Evolutionary conservation across 2,888 invertebrate species (phyloP), one percentile per base, ranked within the genome.

Genomic region (Polyommatus icarus): DNA sequence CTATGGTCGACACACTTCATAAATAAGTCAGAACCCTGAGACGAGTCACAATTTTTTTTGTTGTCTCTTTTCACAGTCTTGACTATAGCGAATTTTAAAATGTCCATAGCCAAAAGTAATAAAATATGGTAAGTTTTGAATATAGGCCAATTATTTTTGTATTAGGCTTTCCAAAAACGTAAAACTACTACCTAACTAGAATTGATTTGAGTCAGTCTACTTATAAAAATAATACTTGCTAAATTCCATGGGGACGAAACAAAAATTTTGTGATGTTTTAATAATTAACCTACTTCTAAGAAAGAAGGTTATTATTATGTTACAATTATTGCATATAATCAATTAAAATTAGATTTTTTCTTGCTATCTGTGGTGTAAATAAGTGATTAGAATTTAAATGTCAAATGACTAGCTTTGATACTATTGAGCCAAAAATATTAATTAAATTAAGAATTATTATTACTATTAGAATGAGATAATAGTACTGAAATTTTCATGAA

Each of bases 141-240:
- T 36, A 18, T 71, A 71, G 36, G 71, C 71, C 71, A 71, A 7
- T 71, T 32, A 18, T n/a, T 29, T 3, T 46, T 46, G 10, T 46
- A 46, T 32, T 71, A 71, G 71, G 71, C 71, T 36, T 71, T 71
- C 71, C 36, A 71, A 18, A 71, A 36, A 59, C 20, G 20, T 59
- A 7, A n/a, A 59, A 59, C 59, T 20, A 59, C 20, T 20, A n/a
- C 20, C 20, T 20, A n/a, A 59, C 20, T 59, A 59, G 61, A 24
- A 10, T 61, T 24, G 20, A 24, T 61, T 61, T 61, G 59, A 59
- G 20, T 59, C 59, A 59, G 59, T n/a, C 59, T 59, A 59, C 20
- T n/a, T 59, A n/a, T 8, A 57, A 57, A n/a, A 8, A 2, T 59
- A 59, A 20, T 61, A 61, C 61, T 10, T 61, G 61, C 61, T 24